Evolutionary conservation across 2,888 invertebrate genomes (phyloP).

Genomic region (Adelphocoris suturalis): DNA sequence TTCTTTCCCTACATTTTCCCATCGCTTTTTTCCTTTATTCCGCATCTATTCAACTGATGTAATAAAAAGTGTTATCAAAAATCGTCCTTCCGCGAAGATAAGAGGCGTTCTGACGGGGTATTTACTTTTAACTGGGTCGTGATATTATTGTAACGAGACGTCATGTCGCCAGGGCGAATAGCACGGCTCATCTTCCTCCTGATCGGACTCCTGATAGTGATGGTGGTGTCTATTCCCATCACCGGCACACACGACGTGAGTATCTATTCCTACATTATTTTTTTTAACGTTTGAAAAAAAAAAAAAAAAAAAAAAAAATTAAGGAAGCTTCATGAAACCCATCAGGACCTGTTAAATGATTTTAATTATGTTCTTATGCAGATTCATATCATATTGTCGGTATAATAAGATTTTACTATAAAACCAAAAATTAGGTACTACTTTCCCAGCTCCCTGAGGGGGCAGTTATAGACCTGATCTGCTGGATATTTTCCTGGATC

Average conservation of each 20-base stretch:
- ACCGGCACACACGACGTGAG: constrained; percentile 50
- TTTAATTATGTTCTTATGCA: no score
- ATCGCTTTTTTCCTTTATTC: background rate
- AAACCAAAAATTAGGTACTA: no score
- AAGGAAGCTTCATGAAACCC: no score
- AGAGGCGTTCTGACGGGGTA: background rate
- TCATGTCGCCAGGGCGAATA: constrained; percentile 57
- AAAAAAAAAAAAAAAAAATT: background rate
- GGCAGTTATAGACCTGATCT: no score
- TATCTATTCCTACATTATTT: background rate
- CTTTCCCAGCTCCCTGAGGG: no score
- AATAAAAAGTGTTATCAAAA: no score
- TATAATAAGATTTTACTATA: no score
- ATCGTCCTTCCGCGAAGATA: background rate
- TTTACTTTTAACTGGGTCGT: no score
- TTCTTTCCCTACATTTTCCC: background rate
- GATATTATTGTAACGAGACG: constrained; percentile 19
- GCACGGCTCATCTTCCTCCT: constrained; percentile 27
- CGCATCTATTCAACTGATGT: no score
- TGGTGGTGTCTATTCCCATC: constrained; percentile 37
- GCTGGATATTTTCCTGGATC: no score
- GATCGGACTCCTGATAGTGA: constrained; percentile 29
- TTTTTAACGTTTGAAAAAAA: background rate
- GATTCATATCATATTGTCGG: no score
- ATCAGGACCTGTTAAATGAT: no score